Evolutionary conservation across 1,140 invertebrate species (phyloP).

Genomic region (Rhizoglyphus robini): DNA sequence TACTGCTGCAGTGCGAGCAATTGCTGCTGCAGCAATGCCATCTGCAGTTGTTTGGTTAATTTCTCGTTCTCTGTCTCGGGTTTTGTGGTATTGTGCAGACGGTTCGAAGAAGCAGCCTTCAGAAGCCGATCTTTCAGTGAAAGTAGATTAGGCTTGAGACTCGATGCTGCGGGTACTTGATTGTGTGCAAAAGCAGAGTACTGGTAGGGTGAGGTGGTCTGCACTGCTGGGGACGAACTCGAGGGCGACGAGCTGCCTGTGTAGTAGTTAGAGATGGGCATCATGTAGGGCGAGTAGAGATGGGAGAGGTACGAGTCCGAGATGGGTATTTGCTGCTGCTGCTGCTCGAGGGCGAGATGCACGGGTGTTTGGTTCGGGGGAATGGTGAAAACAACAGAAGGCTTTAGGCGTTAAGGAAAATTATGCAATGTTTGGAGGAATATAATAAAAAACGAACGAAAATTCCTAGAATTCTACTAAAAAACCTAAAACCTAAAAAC

Average conservation of each 20-base stretch:
- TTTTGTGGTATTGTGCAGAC: background rate
- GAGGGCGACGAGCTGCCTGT: background rate
- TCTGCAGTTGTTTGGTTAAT: background rate
- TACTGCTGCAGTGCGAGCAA: background rate
- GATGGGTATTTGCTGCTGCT: background rate
- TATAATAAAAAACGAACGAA: too few species aligned
- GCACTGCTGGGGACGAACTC: background rate
- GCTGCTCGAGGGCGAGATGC: background rate
- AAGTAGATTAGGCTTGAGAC: background rate
- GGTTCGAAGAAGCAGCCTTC: background rate
- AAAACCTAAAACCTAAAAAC: too few species aligned
- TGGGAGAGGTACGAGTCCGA: background rate
- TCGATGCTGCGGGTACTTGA: background rate
- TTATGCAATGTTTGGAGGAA: too few species aligned
- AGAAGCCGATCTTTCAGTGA: background rate
- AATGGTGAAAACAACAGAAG: background rate
- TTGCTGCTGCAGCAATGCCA: background rate
- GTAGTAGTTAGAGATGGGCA: constrained; percentile 4
- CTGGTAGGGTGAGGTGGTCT: background rate
- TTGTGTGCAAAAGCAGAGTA: background rate
- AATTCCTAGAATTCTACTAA: too few species aligned
- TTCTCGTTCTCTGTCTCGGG: background rate
- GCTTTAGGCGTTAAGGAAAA: too few species aligned
- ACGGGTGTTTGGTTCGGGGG: background rate
- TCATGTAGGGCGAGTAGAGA: constrained; percentile 5